A percentile compares a stretch with the other conserved stretches of the same genome.
Evolutionary conservation across 2,113 vertebrate species (phyloP).

Genomic region (Sturnus vulgaris): DNA sequence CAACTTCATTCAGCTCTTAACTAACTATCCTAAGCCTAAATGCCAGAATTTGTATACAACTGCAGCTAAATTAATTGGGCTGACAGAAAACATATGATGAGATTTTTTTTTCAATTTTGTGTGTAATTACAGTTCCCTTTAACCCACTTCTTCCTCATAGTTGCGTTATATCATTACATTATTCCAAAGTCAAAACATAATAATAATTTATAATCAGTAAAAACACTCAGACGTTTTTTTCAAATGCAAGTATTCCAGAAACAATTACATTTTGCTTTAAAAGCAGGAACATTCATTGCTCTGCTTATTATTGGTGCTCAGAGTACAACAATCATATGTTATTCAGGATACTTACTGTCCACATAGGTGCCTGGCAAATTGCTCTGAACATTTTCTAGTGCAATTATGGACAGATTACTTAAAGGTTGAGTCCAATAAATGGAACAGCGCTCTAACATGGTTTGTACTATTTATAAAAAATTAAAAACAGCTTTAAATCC

Average conservation of each 20-base stretch:
- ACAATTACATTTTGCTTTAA: slow-evolving; percentile 30
- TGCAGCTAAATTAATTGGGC: not conserved
- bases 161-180: not conserved
- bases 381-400: slow-evolving; percentile 19
- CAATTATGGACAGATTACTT: slow-evolving; percentile 47
- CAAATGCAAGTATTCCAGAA: not conserved
- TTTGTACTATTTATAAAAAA: not conserved
- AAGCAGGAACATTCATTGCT: not conserved
- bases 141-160: not conserved
- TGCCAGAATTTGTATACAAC: not conserved
- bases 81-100: not conserved
- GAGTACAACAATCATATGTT: slow-evolving; percentile 37
- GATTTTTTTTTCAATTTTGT: not conserved
- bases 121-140: not conserved
- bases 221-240: not conserved
- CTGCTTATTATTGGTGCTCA: slow-evolving; percentile 10
- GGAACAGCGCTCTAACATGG: not conserved
- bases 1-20: not conserved
- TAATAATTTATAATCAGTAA: not conserved
- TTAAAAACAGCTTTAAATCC: not conserved
- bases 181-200: slow-evolving; percentile 12
- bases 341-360: slow-evolving; percentile 44
- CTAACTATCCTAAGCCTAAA: not conserved
- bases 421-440: slow-evolving; percentile 19
- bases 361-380: slow-evolving; percentile 45